Percentiles rank a stretch among this genome's conserved stretches.
Conservation (phyloP, 2,888 invertebrate genomes). For the Dasypolia templi region DNA sequence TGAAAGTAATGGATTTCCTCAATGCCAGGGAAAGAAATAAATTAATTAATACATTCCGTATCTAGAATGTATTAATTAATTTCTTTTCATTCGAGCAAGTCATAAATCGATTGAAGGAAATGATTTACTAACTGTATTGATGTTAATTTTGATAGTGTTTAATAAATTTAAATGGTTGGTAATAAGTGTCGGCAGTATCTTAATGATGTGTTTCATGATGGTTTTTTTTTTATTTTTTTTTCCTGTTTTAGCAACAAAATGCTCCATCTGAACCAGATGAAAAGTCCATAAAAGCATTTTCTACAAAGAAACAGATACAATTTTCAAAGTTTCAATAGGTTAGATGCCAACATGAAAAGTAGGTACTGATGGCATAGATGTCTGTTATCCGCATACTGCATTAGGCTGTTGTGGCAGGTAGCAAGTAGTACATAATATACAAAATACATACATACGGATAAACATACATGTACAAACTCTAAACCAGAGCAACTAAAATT, state of each 20-base stretch:
- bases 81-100: conserved; percentile 27
- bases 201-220: background rate
- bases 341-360: background rate
- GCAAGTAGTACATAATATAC: background rate
- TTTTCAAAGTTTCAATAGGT: background rate
- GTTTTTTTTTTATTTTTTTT: background rate
- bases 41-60: too few relatives aligned
- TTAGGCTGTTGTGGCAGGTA: too few relatives aligned
- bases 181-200: background rate
- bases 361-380: background rate
- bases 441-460: background rate
- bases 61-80: conserved; percentile 43
- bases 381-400: background rate
- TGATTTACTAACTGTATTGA: conserved; percentile 32
- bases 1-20: conserved; percentile 48
- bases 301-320: background rate
- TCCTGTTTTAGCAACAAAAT: background rate
- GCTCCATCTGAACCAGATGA: background rate
- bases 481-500: conserved; percentile 5
- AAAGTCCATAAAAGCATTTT: background rate
- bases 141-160: conserved; percentile 14
- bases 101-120: conserved; percentile 37
- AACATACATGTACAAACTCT: background rate
- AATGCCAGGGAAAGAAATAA: conserved; percentile 25
- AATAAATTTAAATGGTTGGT: background rate